These are phyloP conservation scores for Chaetodon auriga DNA, from an alignment of 2,113 vertebrate genomes.

Conservation along the genomic window DNA sequence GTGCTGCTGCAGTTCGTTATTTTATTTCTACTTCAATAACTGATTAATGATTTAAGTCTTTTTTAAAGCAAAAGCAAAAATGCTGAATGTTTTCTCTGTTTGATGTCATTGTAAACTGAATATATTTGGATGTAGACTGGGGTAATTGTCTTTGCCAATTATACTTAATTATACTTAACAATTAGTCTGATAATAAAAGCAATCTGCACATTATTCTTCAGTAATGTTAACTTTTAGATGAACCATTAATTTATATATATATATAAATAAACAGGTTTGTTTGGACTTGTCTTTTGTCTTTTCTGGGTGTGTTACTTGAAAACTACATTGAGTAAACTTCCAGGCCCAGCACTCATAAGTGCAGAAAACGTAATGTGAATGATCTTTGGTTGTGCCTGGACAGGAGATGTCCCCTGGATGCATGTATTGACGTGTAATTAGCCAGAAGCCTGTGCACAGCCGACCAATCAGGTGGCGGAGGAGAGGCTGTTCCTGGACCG, in stretches of 20 bases:
- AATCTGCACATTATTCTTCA: neutral
- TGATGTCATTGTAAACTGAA: no score
- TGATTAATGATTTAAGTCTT: no score
- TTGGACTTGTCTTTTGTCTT: neutral
- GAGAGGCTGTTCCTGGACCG: conserved; percentile 65
- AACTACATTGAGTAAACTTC: neutral
- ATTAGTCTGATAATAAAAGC: neutral
- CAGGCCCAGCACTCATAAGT: no score
- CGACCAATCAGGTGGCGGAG: conserved; percentile 77
- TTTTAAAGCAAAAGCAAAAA: no score
- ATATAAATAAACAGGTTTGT: neutral
- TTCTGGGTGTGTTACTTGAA: neutral
- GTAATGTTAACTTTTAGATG: neutral
- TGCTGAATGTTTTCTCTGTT: no score
- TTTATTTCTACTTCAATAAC: no score
- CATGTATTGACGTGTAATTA: conserved; percentile 53
- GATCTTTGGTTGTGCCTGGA: neutral
- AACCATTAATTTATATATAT: no score
- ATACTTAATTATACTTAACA: no score
- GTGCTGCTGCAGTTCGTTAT: no score
- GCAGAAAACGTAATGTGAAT: neutral
- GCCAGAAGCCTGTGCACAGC: conserved; percentile 12
- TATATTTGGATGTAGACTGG: no score
- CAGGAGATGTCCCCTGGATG: conserved; percentile 35
- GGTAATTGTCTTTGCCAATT: no score